These are phyloP conservation scores for Leucoma salicis DNA, from an alignment of 2,888 invertebrate genomes.

Conservation along the genomic window DNA sequence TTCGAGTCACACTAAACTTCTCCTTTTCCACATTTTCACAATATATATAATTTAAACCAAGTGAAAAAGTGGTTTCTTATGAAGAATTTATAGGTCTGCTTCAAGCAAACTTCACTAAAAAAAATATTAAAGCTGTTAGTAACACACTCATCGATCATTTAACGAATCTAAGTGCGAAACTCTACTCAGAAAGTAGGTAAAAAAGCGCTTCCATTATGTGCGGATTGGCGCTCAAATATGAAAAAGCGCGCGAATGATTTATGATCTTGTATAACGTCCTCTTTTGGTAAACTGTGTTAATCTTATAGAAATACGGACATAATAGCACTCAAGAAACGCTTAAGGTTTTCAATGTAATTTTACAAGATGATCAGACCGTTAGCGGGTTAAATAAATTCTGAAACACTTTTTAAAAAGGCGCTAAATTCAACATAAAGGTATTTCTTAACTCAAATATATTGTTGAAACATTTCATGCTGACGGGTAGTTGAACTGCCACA, in stretches of 20 bases:
- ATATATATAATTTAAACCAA: too few relatives aligned
- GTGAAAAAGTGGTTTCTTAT: too few relatives aligned
- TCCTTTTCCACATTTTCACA: too few relatives aligned
- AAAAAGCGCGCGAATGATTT: slow-evolving; percentile 27
- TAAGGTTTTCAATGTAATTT: slow-evolving; percentile 18
- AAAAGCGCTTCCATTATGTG: slow-evolving; percentile 23
- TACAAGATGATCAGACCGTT: slow-evolving; percentile 1
- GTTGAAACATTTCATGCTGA: too few relatives aligned
- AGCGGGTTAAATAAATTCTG: background rate
- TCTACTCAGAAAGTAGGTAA: slow-evolving; percentile 9
- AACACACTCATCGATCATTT: background rate
- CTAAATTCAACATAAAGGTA: background rate
- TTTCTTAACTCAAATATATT: too few relatives aligned
- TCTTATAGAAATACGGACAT: slow-evolving; percentile 22
- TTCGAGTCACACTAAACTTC: too few relatives aligned
- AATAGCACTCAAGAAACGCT: slow-evolving; percentile 18
- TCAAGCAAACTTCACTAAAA: too few relatives aligned
- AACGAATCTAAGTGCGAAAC: background rate
- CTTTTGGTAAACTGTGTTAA: slow-evolving; percentile 28
- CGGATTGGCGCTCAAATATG: slow-evolving; percentile 14
- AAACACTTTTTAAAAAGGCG: background rate
- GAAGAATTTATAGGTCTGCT: too few relatives aligned
- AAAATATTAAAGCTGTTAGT: background rate
- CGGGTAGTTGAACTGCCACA: too few relatives aligned
- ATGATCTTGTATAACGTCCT: slow-evolving; percentile 25